A percentile compares a stretch with the other conserved stretches of the same genome.
phyloP scores from a whole-genome alignment of 2,888 invertebrate genomes.

The Cabera pusaria region DNA sequence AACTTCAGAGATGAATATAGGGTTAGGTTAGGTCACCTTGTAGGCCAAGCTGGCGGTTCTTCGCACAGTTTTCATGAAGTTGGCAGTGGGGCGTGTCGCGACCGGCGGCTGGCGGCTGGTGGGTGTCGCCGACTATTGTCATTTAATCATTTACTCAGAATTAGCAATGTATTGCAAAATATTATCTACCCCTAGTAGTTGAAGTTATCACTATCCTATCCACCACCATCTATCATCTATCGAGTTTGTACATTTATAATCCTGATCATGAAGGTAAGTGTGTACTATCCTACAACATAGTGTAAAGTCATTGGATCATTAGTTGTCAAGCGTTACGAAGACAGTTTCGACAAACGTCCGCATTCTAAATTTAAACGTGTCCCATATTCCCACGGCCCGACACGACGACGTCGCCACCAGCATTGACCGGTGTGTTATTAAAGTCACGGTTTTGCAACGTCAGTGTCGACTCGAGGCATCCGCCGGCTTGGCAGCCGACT shows the following conservation, averaged over 20 bases:
- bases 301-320: conserved; percentile 22
- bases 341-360: conserved; percentile 47
- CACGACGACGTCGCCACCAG: conserved; percentile 32
- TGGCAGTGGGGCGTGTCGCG: conserved; percentile 14
- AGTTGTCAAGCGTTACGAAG: conserved; percentile 25
- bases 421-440: conserved; percentile 50
- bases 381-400: conserved; percentile 67
- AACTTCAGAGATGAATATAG: conserved; percentile 28
- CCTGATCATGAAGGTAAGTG: too few relatives aligned
- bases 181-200: too few relatives aligned
- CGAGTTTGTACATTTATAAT: too few relatives aligned
- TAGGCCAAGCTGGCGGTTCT: conserved; percentile 19
- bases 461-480: conserved; percentile 52
- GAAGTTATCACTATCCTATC: not conserved
- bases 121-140: too few relatives aligned
- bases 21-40: conserved; percentile 22
- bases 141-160: too few relatives aligned
- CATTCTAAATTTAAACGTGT: conserved; percentile 58
- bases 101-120: not conserved
- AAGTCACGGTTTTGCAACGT: conserved; percentile 58
- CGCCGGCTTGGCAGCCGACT: conserved; percentile 61
- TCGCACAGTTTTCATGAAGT: conserved; percentile 12
- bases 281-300: too few relatives aligned
- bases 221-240: too few relatives aligned
- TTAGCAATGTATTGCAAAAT: too few relatives aligned